Evolutionary conservation across 2,797 vertebrate genomes (phyloP).

Genomic region (Pseudochirops corinnae): DNA sequence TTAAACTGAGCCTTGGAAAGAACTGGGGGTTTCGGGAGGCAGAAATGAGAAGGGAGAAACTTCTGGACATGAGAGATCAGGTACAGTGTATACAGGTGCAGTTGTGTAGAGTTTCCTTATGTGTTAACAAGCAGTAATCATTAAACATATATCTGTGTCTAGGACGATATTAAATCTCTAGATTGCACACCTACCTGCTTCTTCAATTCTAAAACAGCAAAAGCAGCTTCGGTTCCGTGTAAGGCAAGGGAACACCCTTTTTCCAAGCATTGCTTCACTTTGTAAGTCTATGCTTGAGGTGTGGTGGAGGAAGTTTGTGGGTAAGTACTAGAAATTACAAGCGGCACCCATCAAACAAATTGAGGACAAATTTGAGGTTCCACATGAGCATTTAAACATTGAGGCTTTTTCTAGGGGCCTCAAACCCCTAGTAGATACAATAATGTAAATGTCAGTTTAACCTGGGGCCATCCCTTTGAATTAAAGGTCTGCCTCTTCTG

Average conservation of each 20-base stretch:
- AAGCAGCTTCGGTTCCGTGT: background rate
- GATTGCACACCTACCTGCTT: background rate
- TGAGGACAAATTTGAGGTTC: conserved; percentile 63
- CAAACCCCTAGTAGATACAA: conserved; percentile 68
- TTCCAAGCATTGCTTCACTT: conserved; percentile 47
- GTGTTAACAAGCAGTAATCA: background rate
- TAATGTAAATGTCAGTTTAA: conserved; percentile 76
- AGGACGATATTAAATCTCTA: background rate
- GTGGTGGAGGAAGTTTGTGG: conserved; percentile 55
- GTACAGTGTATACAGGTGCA: background rate
- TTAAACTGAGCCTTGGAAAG: background rate
- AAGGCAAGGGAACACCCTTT: conserved; percentile 13
- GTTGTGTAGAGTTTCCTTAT: background rate
- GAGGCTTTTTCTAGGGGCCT: conserved; percentile 70
- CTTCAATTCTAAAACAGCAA: background rate
- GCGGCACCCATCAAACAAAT: conserved; percentile 60
- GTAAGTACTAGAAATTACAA: conserved; percentile 63
- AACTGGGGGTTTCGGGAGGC: background rate
- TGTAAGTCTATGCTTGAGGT: conserved; percentile 16
- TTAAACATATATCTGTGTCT: background rate
- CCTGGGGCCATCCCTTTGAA: conserved; percentile 64
- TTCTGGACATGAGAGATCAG: background rate
- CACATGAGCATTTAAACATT: conserved; percentile 70
- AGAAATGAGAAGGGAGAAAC: background rate
- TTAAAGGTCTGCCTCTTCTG: background rate